Evolutionary conservation across 2,113 vertebrate species (phyloP).

Genomic region (Acinonyx jubatus): DNA sequence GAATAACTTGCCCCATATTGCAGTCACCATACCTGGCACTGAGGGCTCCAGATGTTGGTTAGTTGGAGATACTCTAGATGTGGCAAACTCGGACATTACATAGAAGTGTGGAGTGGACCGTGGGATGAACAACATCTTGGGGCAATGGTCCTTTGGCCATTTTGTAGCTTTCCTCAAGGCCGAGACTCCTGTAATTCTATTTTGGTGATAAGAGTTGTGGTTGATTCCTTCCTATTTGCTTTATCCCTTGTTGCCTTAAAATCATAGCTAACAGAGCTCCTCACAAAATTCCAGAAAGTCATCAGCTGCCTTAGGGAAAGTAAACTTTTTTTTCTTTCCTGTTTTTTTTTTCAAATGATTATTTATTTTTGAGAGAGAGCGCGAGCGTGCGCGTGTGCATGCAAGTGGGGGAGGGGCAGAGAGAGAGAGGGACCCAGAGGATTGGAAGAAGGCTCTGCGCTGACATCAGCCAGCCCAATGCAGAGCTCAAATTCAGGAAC

Average conservation of each 20-base stretch:
- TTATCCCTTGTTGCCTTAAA: not conserved
- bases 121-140: rapidly evolving
- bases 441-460: too few relatives aligned
- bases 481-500: too few relatives aligned
- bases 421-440: too few relatives aligned
- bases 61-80: not conserved
- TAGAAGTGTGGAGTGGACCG: too few relatives aligned
- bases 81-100: not conserved
- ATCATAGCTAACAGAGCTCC: not conserved
- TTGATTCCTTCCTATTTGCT: not conserved
- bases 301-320: not conserved
- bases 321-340: not conserved
- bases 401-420: too few relatives aligned
- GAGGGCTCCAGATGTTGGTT: not conserved
- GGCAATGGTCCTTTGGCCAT: not conserved
- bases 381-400: too few relatives aligned
- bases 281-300: not conserved
- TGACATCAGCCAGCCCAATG: too few relatives aligned
- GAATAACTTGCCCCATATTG: not conserved
- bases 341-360: too few relatives aligned
- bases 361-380: too few relatives aligned
- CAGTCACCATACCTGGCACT: not conserved
- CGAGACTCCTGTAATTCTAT: not conserved
- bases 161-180: not conserved
- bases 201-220: not conserved